A percentile compares a stretch with the other conserved stretches of the same genome.
phyloP scores from a whole-genome alignment of 2,888 invertebrate genomes.

The Boloria selene region DNA sequence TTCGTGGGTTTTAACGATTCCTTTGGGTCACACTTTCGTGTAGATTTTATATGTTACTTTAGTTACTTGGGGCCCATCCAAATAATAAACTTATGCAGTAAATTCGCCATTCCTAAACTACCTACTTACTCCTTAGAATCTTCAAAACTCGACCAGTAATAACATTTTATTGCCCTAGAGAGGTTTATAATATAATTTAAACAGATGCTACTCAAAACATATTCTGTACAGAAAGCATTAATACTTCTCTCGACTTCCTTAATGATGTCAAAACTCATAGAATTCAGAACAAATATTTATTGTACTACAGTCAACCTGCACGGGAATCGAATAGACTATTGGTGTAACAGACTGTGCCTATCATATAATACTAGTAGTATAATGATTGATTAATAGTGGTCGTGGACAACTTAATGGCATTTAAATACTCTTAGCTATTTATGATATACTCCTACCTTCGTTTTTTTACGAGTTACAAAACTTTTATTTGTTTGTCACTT shows the following conservation, averaged over 20 bases:
- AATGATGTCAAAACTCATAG: too few relatives aligned
- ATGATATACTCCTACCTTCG: too few relatives aligned
- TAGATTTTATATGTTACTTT: constrained; percentile 43
- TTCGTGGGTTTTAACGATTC: constrained; percentile 52
- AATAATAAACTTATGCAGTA: constrained; percentile 38
- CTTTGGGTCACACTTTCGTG: constrained; percentile 60
- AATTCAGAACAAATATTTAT: too few relatives aligned
- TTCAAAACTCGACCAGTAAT: constrained; percentile 13
- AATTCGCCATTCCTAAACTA: constrained; percentile 33
- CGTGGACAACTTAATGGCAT: too few relatives aligned
- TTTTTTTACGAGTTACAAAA: background rate
- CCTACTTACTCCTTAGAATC: constrained; percentile 17
- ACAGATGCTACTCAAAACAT: background rate
- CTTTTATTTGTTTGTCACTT: constrained; percentile 5
- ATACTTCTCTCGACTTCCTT: background rate
- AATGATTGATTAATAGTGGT: too few relatives aligned
- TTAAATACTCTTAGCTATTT: too few relatives aligned
- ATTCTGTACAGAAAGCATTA: background rate
- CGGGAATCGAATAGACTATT: too few relatives aligned
- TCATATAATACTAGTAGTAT: too few relatives aligned
- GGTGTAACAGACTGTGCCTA: too few relatives aligned
- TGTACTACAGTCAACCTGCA: too few relatives aligned
- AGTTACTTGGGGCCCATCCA: constrained; percentile 37
- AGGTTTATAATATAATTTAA: background rate
- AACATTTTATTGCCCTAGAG: constrained; percentile 31